Conservation (phyloP, 2,797 vertebrate species). For the Sebastes wilsoni region DNA sequence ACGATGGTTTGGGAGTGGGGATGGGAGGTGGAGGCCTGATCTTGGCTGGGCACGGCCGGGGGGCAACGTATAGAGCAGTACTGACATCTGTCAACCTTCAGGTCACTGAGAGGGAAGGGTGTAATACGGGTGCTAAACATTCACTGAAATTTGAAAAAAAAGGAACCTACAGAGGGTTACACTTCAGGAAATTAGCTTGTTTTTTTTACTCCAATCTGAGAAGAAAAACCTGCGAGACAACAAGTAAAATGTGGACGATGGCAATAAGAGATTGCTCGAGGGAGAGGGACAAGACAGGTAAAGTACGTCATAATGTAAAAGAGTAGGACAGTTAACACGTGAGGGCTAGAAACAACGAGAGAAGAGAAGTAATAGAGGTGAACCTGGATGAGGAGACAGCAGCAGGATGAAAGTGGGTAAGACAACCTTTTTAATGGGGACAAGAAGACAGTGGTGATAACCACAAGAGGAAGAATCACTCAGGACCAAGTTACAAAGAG, state of each 20-base stretch:
- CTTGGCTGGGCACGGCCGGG: constrained; percentile 26
- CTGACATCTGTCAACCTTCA: constrained; percentile 87
- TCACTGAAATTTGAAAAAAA: constrained; percentile 18
- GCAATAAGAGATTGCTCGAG: constrained; percentile 16
- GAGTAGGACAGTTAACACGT: constrained; percentile 24
- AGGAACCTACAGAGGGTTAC: constrained; percentile 32
- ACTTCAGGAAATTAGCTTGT: constrained; percentile 21
- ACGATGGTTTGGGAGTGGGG: constrained; percentile 74
- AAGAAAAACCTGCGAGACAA: constrained; percentile 55
- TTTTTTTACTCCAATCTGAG: constrained; percentile 44
- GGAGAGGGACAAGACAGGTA: constrained; percentile 45
- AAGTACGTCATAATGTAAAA: constrained; percentile 30
- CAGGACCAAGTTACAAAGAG: constrained; percentile 16
- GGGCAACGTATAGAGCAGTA: constrained; percentile 56
- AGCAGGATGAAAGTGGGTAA: constrained; percentile 15
- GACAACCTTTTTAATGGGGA: constrained; percentile 26
- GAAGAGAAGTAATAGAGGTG: constrained; percentile 20
- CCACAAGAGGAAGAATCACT: constrained; percentile 34
- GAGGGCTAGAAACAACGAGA: constrained; percentile 43
- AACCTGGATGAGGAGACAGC: constrained; percentile 22
- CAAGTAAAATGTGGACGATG: constrained; percentile 51
- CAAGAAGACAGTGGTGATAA: constrained; percentile 40
- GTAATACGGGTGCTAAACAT: constrained; percentile 23
- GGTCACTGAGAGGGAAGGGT: constrained; percentile 35
- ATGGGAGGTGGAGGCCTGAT: constrained; percentile 44